Conservation (phyloP, 2,113 vertebrate species). For the Acrocephalus arundinaceus region DNA sequence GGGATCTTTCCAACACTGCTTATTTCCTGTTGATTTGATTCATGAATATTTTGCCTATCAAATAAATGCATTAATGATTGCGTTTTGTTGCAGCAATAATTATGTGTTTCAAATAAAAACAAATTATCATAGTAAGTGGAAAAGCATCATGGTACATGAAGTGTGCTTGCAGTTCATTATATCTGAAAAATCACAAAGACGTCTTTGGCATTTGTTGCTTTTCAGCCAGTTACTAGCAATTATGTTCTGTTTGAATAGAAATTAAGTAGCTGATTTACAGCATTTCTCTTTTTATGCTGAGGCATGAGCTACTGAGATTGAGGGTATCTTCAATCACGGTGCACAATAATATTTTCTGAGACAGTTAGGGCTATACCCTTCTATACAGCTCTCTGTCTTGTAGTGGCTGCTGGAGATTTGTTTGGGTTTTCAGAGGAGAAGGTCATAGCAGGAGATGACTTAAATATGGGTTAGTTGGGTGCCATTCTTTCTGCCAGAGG, state of each 20-base stretch:
- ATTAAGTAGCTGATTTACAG: background rate
- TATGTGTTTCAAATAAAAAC: conserved; percentile 69
- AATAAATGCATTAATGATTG: conserved; percentile 74
- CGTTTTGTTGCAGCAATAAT: conserved; percentile 65
- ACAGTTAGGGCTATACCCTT: background rate
- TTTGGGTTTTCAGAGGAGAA: background rate
- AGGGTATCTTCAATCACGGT: background rate
- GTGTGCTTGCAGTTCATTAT: conserved; percentile 1
- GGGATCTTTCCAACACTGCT: conserved; percentile 15
- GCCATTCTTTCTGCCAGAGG: background rate
- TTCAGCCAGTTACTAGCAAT: conserved; percentile 21
- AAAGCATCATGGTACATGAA: conserved; percentile 57
- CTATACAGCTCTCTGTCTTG: background rate
- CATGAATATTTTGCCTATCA: conserved; percentile 67
- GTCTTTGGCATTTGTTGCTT: background rate
- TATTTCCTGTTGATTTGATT: conserved; percentile 70
- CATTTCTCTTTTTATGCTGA: background rate
- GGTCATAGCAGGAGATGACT: background rate
- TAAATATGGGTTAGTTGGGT: background rate
- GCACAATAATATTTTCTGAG: background rate
- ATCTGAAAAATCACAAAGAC: background rate
- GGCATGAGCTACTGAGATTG: background rate
- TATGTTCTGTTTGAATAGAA: background rate
- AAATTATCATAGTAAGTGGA: conserved; percentile 72
- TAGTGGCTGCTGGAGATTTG: background rate